These are phyloP conservation scores for Thamnophis elegans DNA, from an alignment of 2,797 vertebrate species.

Conservation along the genomic window DNA sequence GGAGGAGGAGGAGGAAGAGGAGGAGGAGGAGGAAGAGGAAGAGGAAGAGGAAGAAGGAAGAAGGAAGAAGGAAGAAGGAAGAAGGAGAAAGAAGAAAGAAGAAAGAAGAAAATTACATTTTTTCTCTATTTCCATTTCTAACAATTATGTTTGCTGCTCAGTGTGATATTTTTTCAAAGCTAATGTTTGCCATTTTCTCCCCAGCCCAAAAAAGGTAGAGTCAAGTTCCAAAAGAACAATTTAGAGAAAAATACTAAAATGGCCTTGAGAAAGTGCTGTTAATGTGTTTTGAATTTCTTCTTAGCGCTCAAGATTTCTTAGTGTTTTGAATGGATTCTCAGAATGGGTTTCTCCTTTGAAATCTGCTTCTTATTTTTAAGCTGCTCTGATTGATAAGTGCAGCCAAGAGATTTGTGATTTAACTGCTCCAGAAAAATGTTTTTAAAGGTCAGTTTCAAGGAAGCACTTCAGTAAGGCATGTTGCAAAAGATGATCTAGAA, in stretches of 20 bases:
- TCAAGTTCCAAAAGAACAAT: neutral
- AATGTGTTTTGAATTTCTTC: constrained; percentile 54
- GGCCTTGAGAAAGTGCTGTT: constrained; percentile 49
- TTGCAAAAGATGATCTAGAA: neutral
- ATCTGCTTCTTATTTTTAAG: constrained; percentile 40
- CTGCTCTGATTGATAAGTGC: constrained; percentile 24
- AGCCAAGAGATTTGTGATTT: constrained; percentile 26
- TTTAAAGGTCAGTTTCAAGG: constrained; percentile 38
- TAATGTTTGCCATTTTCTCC: neutral
- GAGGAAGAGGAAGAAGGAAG: too few species aligned
- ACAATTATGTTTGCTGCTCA: constrained; percentile 5
- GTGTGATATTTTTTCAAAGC: neutral
- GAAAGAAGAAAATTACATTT: neutral
- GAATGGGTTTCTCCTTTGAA: constrained; percentile 10
- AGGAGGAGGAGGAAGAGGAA: neutral
- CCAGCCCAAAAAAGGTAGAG: neutral
- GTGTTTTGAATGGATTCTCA: constrained; percentile 15
- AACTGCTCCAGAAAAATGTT: constrained; percentile 34
- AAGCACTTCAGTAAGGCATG: neutral
- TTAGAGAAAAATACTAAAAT: constrained; percentile 17
- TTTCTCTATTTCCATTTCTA: constrained; percentile 29
- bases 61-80: too few species aligned
- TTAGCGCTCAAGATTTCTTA: neutral
- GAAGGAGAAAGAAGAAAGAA: too few species aligned
- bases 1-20: too few species aligned